phyloP scores from a whole-genome alignment of 2,113 vertebrate genomes.

The Perca schrenkii region DNA sequence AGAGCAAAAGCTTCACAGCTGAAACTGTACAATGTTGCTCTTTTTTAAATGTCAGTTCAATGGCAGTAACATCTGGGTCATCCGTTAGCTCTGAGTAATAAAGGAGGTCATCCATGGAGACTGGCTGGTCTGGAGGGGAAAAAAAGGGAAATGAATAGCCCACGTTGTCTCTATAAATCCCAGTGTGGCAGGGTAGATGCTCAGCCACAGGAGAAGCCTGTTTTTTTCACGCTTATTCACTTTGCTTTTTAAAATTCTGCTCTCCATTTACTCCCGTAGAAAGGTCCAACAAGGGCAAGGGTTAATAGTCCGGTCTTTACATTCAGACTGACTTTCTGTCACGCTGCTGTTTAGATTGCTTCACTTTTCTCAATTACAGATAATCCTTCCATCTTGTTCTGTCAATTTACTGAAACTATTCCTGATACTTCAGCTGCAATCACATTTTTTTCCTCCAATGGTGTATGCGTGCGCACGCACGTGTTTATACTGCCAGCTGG shows the following conservation, averaged over 20 bases:
- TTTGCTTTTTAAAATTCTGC: conserved; percentile 59
- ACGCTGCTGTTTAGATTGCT: conserved; percentile 23
- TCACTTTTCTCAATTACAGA: background rate
- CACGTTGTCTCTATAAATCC: conserved; percentile 64
- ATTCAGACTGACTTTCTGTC: conserved; percentile 13
- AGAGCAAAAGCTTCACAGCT: conserved; percentile 8
- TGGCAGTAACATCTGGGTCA: conserved; percentile 55
- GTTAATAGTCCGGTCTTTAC: conserved; percentile 31
- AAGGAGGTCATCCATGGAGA: conserved; percentile 56
- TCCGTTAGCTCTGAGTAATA: conserved; percentile 48
- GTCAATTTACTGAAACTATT: background rate
- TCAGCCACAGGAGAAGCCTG: conserved; percentile 5
- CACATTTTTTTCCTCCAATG: background rate
- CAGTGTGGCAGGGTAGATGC: conserved; percentile 26
- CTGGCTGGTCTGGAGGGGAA: conserved; percentile 30
- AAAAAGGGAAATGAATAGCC: conserved; percentile 58
- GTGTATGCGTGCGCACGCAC: background rate
- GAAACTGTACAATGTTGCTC: background rate
- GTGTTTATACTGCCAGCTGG: background rate
- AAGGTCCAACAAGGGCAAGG: conserved; percentile 18
- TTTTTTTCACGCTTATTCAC: conserved; percentile 49
- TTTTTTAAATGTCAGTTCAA: conserved; percentile 22
- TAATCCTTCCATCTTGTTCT: conserved; percentile 4
- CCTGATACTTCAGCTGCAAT: background rate
- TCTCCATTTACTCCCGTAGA: conserved; percentile 27